Evolutionary conservation across 2,888 invertebrate species (phyloP).

Genomic region (Dryocosmus kuriphilus): DNA sequence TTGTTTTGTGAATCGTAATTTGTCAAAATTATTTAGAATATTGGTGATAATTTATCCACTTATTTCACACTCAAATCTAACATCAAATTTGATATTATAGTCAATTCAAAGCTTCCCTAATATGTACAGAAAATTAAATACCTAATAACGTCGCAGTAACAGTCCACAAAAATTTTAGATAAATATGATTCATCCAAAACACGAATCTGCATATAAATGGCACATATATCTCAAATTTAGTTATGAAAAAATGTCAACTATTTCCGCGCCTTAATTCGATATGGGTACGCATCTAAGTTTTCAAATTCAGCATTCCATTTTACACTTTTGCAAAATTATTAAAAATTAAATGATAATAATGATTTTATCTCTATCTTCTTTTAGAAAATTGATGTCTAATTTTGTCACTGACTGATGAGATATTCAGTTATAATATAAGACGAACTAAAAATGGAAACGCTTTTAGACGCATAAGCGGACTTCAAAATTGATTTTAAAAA

Average conservation of each 20-base stretch:
- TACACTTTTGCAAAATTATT: no score
- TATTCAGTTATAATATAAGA: no score
- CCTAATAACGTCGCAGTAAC: not conserved
- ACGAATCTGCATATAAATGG: not conserved
- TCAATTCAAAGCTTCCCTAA: not conserved
- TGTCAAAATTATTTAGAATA: not conserved
- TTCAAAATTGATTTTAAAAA: no score
- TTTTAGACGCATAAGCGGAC: no score
- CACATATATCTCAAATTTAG: not conserved
- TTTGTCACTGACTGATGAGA: no score
- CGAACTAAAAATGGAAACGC: no score
- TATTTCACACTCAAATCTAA: not conserved
- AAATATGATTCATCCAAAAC: slow-evolving; percentile 12
- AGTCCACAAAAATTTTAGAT: not conserved
- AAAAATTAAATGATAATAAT: no score
- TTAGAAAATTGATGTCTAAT: no score
- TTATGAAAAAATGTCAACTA: not conserved
- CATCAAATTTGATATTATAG: not conserved
- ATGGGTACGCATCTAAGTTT: not conserved
- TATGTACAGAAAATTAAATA: slow-evolving; percentile 8
- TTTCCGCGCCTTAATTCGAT: not conserved
- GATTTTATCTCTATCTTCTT: no score
- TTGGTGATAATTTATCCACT: not conserved
- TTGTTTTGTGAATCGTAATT: not conserved
- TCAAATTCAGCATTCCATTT: not conserved